phyloP scores from a whole-genome alignment of 2,113 vertebrate species.

The Chamaetylas fuelleborni region DNA sequence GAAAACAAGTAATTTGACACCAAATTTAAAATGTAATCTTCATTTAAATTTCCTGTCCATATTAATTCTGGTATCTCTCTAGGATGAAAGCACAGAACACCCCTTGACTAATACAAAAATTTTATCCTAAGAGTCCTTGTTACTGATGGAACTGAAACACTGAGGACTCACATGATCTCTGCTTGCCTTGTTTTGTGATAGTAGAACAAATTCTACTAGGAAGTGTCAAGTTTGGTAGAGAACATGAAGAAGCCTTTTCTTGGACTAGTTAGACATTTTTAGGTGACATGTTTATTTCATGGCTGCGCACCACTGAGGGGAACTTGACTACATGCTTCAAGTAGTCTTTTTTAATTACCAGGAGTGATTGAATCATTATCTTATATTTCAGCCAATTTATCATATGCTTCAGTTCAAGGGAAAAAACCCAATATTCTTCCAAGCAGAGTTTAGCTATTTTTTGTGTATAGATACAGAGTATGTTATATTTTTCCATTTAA shows the following conservation, averaged over 20 bases:
- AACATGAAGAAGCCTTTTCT: not conserved
- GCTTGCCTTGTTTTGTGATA: not conserved
- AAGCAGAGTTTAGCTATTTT: not conserved
- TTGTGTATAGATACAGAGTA: not conserved
- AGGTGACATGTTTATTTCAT: not conserved
- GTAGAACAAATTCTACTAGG: not conserved
- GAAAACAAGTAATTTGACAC: not conserved
- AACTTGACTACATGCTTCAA: not conserved
- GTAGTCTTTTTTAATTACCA: not conserved
- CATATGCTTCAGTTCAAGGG: not conserved
- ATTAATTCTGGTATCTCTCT: not conserved
- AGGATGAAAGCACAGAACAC: not conserved
- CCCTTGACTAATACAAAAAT: not conserved
- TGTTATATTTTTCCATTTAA: not conserved
- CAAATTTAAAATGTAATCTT: not conserved
- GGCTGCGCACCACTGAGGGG: not conserved
- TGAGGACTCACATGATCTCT: not conserved
- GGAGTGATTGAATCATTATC: not conserved
- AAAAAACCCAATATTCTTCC: not conserved
- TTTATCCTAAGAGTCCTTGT: not conserved
- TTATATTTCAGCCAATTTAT: not conserved
- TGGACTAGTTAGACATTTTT: not conserved
- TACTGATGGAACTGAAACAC: not conserved
- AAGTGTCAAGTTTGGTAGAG: not conserved
- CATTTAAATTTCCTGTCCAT: not conserved